Base-by-base conservation (phyloP, 2,888 invertebrate species). In the Dynastes hyllus region DNA sequence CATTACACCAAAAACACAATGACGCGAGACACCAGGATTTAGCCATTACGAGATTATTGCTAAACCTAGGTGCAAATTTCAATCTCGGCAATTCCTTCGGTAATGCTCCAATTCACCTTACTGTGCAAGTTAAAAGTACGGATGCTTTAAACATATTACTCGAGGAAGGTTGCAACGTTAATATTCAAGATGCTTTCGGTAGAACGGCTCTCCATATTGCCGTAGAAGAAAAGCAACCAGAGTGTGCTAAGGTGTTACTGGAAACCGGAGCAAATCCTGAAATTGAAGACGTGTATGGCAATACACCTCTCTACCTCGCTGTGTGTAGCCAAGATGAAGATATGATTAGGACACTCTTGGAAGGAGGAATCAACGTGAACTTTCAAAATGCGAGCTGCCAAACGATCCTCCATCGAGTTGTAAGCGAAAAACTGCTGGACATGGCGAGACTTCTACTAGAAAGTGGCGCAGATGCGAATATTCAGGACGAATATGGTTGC, bases 251-350 rank as follows among this genome's bases (percentile, higher is more conserved):
- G 22, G 5, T 67, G 2, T 45, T 67, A 45, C 11, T 67, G 8
- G 66, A 67, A 45, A 45, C 3, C 6, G 66, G 66, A 40, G 66
- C 50, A 4, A n/a, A 45, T 16, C n/a, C 40, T 16, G 40, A 67
- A n/a, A 45, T 16, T 22, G 8, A 22, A 45, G 45, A 22, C n/a
- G 2, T 8, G 22, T 40, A 40, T 2, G 66, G 45, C 1, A 40
- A 67, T 2, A 40, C 66, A 5, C 66, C 66, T 2, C 16, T 67
- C 0, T 45, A 45, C 11, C 45, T 45, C 45, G 45, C 45, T 8
- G 2, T 45, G 11, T 9, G 45, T 8, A 11, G 11, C 11, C 45
- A 45, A 45, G 9, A 45, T 8, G 45, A 45, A 45, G 45, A 11
- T 9, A 45, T 45, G 9, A 45, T 8, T 45, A 45, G 8, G 11